Evolutionary conservation across 2,797 vertebrate genomes (phyloP), one percentile per base, ranked within the genome.

Genomic region (Crax fasciolata): DNA sequence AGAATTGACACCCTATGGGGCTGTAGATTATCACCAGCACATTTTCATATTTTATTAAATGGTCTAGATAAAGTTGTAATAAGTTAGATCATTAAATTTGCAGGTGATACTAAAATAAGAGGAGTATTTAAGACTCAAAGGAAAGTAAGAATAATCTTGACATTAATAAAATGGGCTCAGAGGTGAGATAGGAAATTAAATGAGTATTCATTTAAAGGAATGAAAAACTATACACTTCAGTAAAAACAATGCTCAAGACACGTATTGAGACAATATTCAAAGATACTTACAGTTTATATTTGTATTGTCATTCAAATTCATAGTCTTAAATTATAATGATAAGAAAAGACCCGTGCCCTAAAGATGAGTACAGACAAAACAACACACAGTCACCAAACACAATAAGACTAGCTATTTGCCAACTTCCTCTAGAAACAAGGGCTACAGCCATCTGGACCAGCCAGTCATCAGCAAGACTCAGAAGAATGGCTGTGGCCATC

Each of bases 41-140:
- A 86, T 91, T 93, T 89, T 94, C 82, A 95, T 96, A 95, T 95
- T 96, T 97, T 93, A 96, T 94, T 94, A 51, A 92, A 5, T 63
- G 75, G 61, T 91, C 88, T 92, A 89, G 87, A 93, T 94, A 96
- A 93, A 90, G 68, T 58, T 80, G 32, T 83, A 92, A 84, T 84
- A 72, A 87, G 68, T 41, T n/a, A 57, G 67, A 90, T 91, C 94
- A 89, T 97, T 88, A 92, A 84, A 85, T 94, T 97, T 96, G 67
- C 84, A 81, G 39, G 72, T 55, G 71, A 74, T 82, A 92, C 83
- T 96, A 96, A 97, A 96, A 95, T 82, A 96, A 85, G 86, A 62
- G 54, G 57, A 84, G 58, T 83, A 78, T 78, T 96, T 91, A 95
- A 95, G 89, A 94, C 81, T 81, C 71, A 8, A 32, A 95, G 89